phyloP scores from a whole-genome alignment of 2,797 vertebrate genomes.

The Hyperoplus lanceolatus region DNA sequence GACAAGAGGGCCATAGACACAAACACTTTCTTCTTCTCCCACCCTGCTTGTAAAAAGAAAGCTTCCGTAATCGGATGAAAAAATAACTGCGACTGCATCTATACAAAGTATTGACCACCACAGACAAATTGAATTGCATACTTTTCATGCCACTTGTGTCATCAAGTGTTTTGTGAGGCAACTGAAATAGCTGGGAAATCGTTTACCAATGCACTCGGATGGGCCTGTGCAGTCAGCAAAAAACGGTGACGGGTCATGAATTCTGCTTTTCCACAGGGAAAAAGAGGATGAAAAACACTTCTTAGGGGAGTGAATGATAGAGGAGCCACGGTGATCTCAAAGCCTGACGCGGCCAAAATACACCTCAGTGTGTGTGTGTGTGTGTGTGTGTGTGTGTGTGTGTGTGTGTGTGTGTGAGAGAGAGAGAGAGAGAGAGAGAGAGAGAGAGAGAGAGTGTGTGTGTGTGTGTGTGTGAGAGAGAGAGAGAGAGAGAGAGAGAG shows the following conservation, averaged over 20 bases:
- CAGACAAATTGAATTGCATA: conserved; percentile 72
- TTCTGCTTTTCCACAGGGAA: conserved; percentile 67
- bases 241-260: conserved; percentile 80
- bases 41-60: conserved; percentile 48
- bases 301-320: conserved; percentile 72
- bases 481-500: too few relatives aligned
- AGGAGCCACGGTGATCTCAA: conserved; percentile 52
- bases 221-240: conserved; percentile 76
- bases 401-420: too few relatives aligned
- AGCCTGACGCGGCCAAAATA: conserved; percentile 64
- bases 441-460: background rate
- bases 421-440: too few relatives aligned
- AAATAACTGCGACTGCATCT: conserved; percentile 48
- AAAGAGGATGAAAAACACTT: conserved; percentile 64
- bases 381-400: conserved; percentile 7
- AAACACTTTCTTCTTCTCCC: conserved; percentile 37
- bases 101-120: conserved; percentile 61
- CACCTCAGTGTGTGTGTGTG: conserved; percentile 11
- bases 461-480: background rate
- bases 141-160: conserved; percentile 75
- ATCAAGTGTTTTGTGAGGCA: conserved; percentile 76
- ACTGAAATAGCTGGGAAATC: conserved; percentile 64
- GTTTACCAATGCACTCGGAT: conserved; percentile 63
- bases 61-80: conserved; percentile 54
- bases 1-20: conserved; percentile 42